These are phyloP conservation scores for Trematomus bernacchii DNA, from an alignment of 2,797 vertebrate species.

Conservation along the genomic window DNA sequence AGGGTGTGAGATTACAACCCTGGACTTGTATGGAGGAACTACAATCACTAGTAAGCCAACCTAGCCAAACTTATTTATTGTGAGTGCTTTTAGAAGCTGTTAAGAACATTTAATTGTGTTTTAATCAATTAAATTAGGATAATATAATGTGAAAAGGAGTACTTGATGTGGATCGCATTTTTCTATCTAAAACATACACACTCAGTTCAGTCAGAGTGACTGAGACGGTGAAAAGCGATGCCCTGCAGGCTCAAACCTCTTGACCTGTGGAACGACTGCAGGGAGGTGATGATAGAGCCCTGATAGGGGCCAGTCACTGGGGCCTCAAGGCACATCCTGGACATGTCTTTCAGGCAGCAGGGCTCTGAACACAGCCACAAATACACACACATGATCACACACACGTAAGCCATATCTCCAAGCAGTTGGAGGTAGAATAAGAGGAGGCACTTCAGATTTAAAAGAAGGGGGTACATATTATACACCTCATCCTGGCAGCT, in stretches of 20 bases:
- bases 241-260: conserved; percentile 69
- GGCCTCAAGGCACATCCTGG: conserved; percentile 85
- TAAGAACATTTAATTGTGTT: neutral
- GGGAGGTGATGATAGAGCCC: conserved; percentile 72
- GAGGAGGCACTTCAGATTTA: conserved; percentile 51
- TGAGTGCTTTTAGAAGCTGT: neutral
- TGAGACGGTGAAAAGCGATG: conserved; percentile 61
- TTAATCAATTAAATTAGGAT: neutral
- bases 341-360: conserved; percentile 86
- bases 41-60: neutral
- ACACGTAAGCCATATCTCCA: conserved; percentile 60
- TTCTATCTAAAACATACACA: conserved; percentile 9
- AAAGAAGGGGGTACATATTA: conserved; percentile 43
- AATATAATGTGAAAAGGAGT: neutral
- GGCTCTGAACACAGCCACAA: conserved; percentile 76
- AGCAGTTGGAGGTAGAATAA: conserved; percentile 43
- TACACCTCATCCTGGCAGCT: conserved; percentile 24
- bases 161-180: neutral
- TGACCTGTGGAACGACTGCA: conserved; percentile 75
- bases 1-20: conserved; percentile 44
- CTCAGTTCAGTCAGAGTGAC: conserved; percentile 26
- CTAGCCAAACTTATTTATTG: neutral
- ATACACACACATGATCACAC: conserved; percentile 38
- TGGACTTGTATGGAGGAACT: neutral
- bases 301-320: conserved; percentile 75